These are phyloP conservation scores for Cirrhinus mrigala DNA, from an alignment of 2,797 vertebrate genomes.

Conservation along the genomic window DNA sequence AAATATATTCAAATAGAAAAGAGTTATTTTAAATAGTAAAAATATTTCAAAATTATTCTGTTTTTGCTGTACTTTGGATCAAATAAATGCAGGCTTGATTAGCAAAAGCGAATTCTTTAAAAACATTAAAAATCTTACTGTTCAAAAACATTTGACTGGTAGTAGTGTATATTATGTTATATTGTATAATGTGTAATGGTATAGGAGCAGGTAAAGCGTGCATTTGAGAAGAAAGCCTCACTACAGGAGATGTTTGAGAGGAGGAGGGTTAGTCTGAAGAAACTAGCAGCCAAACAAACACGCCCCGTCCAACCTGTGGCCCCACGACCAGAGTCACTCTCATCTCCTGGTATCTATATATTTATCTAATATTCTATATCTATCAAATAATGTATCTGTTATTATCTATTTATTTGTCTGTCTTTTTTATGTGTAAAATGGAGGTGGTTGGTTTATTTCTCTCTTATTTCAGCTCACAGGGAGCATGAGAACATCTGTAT, in stretches of 20 bases:
- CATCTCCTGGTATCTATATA: slow-evolving; percentile 17
- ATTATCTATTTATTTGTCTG: background rate
- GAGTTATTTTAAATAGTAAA: no score
- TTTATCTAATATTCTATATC: background rate
- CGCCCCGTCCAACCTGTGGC: slow-evolving; percentile 97
- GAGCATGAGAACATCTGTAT: slow-evolving; percentile 41
- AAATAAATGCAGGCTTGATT: no score
- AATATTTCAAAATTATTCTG: no score
- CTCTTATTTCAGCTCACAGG: slow-evolving; percentile 52
- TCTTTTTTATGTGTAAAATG: background rate
- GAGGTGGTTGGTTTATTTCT: background rate
- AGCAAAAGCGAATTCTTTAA: no score
- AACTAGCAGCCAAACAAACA: slow-evolving; percentile 95
- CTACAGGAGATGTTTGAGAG: slow-evolving; percentile 98
- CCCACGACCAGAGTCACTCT: slow-evolving; percentile 90
- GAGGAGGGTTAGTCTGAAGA: slow-evolving; percentile 92
- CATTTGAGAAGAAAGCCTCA: slow-evolving; percentile 91
- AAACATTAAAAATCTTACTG: no score
- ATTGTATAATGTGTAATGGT: slow-evolving; percentile 1
- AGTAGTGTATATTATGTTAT: background rate
- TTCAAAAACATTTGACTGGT: no score
- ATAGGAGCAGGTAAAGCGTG: slow-evolving; percentile 90
- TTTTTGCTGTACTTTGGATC: no score
- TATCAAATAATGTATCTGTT: slow-evolving; percentile 11
- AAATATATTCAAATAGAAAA: no score